phyloP scores from a whole-genome alignment of 2,113 vertebrate genomes.

The Morone saxatilis region DNA sequence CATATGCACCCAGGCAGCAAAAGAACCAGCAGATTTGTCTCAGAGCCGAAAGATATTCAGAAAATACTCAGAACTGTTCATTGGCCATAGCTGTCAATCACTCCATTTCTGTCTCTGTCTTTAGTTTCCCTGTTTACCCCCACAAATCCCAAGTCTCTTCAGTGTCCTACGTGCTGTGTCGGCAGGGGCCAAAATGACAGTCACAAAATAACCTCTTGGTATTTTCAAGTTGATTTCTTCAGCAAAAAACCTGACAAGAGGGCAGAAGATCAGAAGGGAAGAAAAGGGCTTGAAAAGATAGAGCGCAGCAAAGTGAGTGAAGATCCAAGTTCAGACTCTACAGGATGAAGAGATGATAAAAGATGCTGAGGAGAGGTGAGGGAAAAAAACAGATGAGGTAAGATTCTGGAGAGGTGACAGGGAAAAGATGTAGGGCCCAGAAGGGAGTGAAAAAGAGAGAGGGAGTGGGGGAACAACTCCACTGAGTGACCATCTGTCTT shows the following conservation, averaged over 20 bases:
- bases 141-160: constrained; percentile 47
- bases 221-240: constrained; percentile 60
- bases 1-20: neutral
- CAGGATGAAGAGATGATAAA: neutral
- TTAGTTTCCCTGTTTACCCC: constrained; percentile 14
- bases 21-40: constrained; percentile 8
- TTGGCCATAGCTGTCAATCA: constrained; percentile 41
- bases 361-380: constrained; percentile 33
- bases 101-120: constrained; percentile 13
- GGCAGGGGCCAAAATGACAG: constrained; percentile 51
- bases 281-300: constrained; percentile 31
- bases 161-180: constrained; percentile 41
- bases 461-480: constrained; percentile 81
- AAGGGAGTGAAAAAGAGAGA: constrained; percentile 74
- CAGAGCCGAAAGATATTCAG: neutral
- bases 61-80: constrained; percentile 31
- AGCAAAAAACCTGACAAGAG: constrained; percentile 61
- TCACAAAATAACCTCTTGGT: constrained; percentile 32
- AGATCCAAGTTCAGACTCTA: neutral
- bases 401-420: constrained; percentile 79
- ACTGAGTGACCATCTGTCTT: constrained; percentile 88
- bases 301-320: neutral
- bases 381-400: constrained; percentile 73
- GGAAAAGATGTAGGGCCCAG: constrained; percentile 74
- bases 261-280: constrained; percentile 15